phyloP scores from a whole-genome alignment of 2,888 invertebrate genomes.

The Orthosia gracilis region DNA sequence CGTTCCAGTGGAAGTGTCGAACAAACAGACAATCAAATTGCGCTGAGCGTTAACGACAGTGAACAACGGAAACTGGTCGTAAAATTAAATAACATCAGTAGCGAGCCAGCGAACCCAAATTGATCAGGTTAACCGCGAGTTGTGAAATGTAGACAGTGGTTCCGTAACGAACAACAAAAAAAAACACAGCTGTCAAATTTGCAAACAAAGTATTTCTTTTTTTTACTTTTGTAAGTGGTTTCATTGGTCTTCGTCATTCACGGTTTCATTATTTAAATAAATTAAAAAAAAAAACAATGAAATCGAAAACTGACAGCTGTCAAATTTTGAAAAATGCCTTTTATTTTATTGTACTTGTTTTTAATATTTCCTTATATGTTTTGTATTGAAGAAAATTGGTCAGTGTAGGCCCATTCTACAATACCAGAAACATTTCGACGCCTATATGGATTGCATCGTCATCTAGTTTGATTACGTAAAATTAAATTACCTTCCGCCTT shows the following conservation, averaged over 20 bases:
- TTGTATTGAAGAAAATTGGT: background rate
- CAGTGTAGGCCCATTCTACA: background rate
- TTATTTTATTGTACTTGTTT: background rate
- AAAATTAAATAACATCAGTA: constrained; percentile 65
- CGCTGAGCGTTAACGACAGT: constrained; percentile 49
- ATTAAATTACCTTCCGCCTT: constrained; percentile 27
- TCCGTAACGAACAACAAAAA: constrained; percentile 7
- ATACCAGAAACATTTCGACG: constrained; percentile 22
- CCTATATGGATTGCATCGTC: constrained; percentile 36
- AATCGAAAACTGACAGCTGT: too few relatives aligned
- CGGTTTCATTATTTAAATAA: too few relatives aligned
- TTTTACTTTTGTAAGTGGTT: too few relatives aligned
- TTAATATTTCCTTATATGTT: background rate
- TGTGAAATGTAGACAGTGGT: constrained; percentile 14
- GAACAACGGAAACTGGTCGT: constrained; percentile 72
- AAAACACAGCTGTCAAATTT: background rate
- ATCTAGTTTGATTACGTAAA: constrained; percentile 44
- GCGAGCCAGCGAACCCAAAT: constrained; percentile 73
- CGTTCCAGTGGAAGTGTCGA: constrained; percentile 43
- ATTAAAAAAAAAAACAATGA: too few relatives aligned
- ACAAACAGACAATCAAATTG: constrained; percentile 59
- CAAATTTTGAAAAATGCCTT: background rate
- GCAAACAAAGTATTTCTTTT: background rate
- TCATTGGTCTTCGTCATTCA: too few relatives aligned
- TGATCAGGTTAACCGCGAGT: constrained; percentile 52